Base-by-base conservation (phyloP, 2,113 vertebrate genomes). In the Solea senegalensis region DNA sequence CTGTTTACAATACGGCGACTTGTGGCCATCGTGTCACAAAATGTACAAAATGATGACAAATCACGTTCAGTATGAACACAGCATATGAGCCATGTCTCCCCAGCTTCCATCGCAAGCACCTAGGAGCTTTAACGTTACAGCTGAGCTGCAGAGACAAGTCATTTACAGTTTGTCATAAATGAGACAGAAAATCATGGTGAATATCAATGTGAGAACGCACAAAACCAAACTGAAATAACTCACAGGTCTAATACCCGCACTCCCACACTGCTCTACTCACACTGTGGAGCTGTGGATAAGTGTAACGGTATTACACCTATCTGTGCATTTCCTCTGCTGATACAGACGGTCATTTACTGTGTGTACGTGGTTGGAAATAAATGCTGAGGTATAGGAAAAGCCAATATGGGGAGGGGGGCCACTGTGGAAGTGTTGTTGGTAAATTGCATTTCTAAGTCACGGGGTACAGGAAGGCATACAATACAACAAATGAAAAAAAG, bases 361-460 rank as follows among this genome's bases (percentile, higher is more conserved):
- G 9, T 56, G 9, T 56, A 39, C 61, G 34, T 34, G 34, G 34
- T 34, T 4, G 5, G 34, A 34, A 34, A 73, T 60, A 74, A 79
- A 66, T 74, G 85, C 83, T 88, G 88, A 80, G 41, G 63, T 62
- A 15, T 5, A 43, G 57, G 49, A 85, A 78, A 70, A 60, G 13
- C 45, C 46, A 0, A 68, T 78, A 84, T 85, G 21, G 21, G 21
- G 21, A 1, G 21, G 21, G 21, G 81, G 68, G 74, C 62, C 48
- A 9, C 59, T 46, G 65, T 3, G 12, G 8, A 28, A 63, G 45
- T 16, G 48, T 72, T 44, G 46, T 71, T 69, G 54, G 11, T 67
- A 82, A 84, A 88, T 86, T 81, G 63, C 74, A 74, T 84, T 84
- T 84, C 46, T 58, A 65, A 76, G 15, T 80, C 39, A 59, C n/a